Percentiles rank a stretch among this genome's conserved stretches.
phyloP scores from a whole-genome alignment of 2,797 vertebrate genomes.

The Sebastes taczanowskii region DNA sequence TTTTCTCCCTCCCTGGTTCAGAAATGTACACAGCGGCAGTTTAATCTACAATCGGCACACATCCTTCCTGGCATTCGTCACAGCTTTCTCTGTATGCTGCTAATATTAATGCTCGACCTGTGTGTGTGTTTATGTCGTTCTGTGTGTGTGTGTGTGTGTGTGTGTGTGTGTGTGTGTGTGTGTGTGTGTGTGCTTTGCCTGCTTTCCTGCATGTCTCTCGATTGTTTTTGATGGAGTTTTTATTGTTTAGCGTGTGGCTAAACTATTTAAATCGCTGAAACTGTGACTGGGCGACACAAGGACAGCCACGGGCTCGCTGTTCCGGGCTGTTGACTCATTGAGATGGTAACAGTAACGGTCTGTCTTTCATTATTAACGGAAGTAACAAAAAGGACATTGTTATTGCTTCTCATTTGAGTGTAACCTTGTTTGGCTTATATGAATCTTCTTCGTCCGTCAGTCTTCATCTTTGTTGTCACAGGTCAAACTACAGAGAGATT shows the following conservation, averaged over 20 bases:
- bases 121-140: slow-evolving; percentile 9
- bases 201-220: background rate
- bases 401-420: background rate
- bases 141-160: background rate
- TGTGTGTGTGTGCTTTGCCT: background rate
- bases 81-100: slow-evolving; percentile 18
- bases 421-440: background rate
- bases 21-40: slow-evolving; percentile 49
- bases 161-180: background rate
- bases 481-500: background rate
- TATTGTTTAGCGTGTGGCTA: slow-evolving; percentile 46
- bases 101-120: slow-evolving; percentile 3
- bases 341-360: background rate
- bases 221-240: slow-evolving; percentile 52
- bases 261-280: slow-evolving; percentile 54
- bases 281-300: background rate
- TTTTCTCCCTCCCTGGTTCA: slow-evolving; percentile 21
- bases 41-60: slow-evolving; percentile 61
- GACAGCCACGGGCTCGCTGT: slow-evolving; percentile 16
- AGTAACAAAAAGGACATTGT: background rate
- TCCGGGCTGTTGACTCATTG: background rate
- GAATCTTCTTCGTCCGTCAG: background rate
- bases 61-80: slow-evolving; percentile 41
- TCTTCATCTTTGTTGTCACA: background rate
- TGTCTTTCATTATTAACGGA: background rate